phyloP scores from a whole-genome alignment of 2,888 invertebrate species.

The Pinctada fucata region DNA sequence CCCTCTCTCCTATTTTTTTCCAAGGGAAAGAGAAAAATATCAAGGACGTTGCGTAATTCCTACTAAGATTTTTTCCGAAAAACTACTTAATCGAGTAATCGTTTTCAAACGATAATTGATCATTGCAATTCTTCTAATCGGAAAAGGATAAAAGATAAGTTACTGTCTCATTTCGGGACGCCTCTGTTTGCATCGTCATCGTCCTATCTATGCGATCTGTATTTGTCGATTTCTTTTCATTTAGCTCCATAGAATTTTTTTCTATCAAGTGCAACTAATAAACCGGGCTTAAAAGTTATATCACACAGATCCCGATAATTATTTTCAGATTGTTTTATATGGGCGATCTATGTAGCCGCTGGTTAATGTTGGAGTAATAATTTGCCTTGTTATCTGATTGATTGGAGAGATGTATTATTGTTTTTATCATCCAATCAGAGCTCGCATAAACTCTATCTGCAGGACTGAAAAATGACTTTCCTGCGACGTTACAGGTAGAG shows the following conservation, averaged over 20 bases:
- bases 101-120: too few species aligned
- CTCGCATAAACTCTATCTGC: neutral
- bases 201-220: slow-evolving; percentile 27
- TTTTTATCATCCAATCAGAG: neutral
- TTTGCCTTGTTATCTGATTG: slow-evolving; percentile 4
- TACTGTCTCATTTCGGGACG: too few species aligned
- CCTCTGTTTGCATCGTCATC: slow-evolving; percentile 4
- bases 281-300: neutral
- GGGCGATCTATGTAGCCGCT: neutral
- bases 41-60: too few species aligned
- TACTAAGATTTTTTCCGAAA: too few species aligned
- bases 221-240: slow-evolving; percentile 21
- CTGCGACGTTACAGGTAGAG: neutral
- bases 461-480: neutral
- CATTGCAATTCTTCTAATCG: too few species aligned
- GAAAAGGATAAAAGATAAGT: too few species aligned
- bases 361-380: neutral
- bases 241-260: slow-evolving; percentile 6
- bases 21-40: too few species aligned
- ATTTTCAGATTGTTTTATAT: slow-evolving; percentile 4
- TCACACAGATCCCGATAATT: neutral
- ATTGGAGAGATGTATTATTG: slow-evolving; percentile 3
- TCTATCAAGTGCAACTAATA: neutral
- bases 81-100: too few species aligned
- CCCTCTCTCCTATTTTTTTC: too few species aligned